These are phyloP conservation scores for Acanthopagrus latus DNA, from an alignment of 2,797 vertebrate species.

Conservation along the genomic window DNA sequence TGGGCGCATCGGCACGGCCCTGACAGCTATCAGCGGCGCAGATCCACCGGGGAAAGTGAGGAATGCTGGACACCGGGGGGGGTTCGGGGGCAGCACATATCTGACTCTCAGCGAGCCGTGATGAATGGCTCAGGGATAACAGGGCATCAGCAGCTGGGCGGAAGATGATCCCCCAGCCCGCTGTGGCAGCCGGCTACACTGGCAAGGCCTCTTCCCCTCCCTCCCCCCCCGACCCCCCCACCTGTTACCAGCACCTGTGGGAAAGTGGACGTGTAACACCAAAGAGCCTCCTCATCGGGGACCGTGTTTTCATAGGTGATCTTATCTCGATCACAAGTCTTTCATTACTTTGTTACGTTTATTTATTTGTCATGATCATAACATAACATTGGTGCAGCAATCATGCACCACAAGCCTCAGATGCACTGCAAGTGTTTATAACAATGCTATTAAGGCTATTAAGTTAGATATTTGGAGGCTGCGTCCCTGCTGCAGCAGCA, in stretches of 20 bases:
- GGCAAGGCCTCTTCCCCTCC: constrained; percentile 20
- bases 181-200: constrained; percentile 50
- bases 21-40: constrained; percentile 59
- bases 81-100: constrained; percentile 53
- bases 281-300: constrained; percentile 5
- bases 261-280: constrained; percentile 49
- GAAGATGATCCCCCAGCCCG: constrained; percentile 74
- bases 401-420: no score
- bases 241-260: constrained; percentile 72
- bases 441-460: no score
- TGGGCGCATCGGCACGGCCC: constrained; percentile 32
- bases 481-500: no score
- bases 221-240: constrained; percentile 34
- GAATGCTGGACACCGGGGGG: constrained; percentile 64
- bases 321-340: not conserved
- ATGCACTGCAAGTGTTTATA: no score
- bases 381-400: no score
- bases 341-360: no score
- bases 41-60: constrained; percentile 64
- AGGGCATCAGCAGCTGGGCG: constrained; percentile 80
- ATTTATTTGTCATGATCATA: no score
- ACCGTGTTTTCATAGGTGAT: not conserved
- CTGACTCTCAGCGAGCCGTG: constrained; percentile 78
- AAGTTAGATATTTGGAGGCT: no score
- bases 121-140: constrained; percentile 76